phyloP scores from a whole-genome alignment of 2,797 vertebrate genomes.

The Pseudopleuronectes americanus region DNA sequence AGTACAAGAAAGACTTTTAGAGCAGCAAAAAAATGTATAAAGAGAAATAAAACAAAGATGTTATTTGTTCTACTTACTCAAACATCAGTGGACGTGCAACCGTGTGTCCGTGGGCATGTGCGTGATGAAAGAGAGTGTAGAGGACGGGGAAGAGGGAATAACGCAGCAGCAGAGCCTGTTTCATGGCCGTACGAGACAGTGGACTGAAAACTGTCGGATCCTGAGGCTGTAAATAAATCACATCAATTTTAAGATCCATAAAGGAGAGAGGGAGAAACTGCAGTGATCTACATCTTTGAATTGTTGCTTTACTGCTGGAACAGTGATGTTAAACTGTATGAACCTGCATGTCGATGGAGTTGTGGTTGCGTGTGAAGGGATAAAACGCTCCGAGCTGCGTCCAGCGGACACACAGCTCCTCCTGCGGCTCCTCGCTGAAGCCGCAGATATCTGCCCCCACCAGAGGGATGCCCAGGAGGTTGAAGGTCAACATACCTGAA shows the following conservation, averaged over 20 bases:
- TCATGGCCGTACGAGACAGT: conserved; percentile 83
- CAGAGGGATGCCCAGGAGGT: conserved; percentile 88
- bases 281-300: neutral
- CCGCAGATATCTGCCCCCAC: conserved; percentile 91
- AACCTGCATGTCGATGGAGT: conserved; percentile 80
- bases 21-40: neutral
- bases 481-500: conserved; percentile 90
- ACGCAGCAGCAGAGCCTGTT: conserved; percentile 84
- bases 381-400: conserved; percentile 92
- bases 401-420: conserved; percentile 91
- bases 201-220: conserved; percentile 86
- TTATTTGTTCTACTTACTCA: conserved; percentile 81
- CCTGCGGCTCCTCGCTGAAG: conserved; percentile 85
- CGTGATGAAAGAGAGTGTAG: conserved; percentile 90
- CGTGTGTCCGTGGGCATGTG: conserved; percentile 85
- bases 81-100: conserved; percentile 88
- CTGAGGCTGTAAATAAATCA: conserved; percentile 80
- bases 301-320: neutral
- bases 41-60: neutral
- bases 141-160: conserved; percentile 89
- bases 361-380: conserved; percentile 92
- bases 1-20: neutral
- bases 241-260: neutral
- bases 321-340: neutral
- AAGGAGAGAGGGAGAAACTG: no score